A percentile compares a stretch with the other conserved stretches of the same genome.
Conservation (phyloP, 53 echinoderm and acorn worm genomes). For the Henricia sp. region DNA sequence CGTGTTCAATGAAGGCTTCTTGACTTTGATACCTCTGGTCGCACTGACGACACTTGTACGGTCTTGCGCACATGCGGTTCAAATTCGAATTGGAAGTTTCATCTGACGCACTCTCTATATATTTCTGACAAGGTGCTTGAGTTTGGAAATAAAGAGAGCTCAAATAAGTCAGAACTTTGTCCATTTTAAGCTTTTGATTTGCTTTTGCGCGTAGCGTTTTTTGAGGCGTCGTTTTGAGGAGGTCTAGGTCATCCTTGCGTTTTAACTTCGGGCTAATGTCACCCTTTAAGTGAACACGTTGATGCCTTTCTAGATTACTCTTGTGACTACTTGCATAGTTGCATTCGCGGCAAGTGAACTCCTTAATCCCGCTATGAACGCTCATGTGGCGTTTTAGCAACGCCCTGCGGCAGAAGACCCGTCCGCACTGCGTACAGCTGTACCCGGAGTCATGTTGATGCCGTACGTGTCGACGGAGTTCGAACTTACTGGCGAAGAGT, state of each 20-base stretch:
- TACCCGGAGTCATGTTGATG: constrained; percentile 66
- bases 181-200: too few relatives aligned
- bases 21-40: constrained; percentile 23
- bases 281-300: constrained; percentile 57
- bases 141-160: neutral
- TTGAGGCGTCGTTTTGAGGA: too few relatives aligned
- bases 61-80: constrained; percentile 17
- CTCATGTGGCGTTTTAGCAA: constrained; percentile 77
- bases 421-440: constrained; percentile 61
- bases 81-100: neutral
- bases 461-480: constrained; percentile 68
- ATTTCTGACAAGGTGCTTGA: neutral
- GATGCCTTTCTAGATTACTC: constrained; percentile 81
- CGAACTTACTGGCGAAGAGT: constrained; percentile 68
- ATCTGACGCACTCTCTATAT: neutral
- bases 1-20: constrained; percentile 26
- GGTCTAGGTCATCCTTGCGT: neutral
- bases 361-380: constrained; percentile 77
- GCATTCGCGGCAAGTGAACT: constrained; percentile 70
- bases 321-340: constrained; percentile 81
- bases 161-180: neutral
- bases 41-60: constrained; percentile 43
- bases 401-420: constrained; percentile 74
- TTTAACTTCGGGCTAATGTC: too few relatives aligned
- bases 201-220: too few relatives aligned